These are phyloP conservation scores for Sinocyclocheilus rhinocerous DNA, from an alignment of 2,113 vertebrate genomes.

Conservation along the genomic window DNA sequence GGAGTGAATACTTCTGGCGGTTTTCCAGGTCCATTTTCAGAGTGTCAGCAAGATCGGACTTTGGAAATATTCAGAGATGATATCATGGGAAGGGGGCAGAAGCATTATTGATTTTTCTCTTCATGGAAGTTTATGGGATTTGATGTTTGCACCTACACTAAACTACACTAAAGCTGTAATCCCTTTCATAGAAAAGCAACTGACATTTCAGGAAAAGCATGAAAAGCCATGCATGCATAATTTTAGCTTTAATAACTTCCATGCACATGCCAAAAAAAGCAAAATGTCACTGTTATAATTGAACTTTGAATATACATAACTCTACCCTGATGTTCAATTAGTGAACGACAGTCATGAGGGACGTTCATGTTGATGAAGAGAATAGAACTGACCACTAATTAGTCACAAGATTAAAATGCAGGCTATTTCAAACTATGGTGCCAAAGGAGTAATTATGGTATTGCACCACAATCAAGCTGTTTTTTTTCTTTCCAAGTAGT, in stretches of 20 bases:
- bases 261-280: neutral
- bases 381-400: slow-evolving; percentile 46
- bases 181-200: neutral
- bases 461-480: neutral
- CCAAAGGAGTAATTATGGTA: slow-evolving; percentile 14
- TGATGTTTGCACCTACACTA: neutral
- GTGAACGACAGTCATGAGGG: no score
- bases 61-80: slow-evolving; percentile 11
- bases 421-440: slow-evolving; percentile 18
- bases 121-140: slow-evolving; percentile 2
- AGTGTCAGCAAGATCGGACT: neutral
- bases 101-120: neutral
- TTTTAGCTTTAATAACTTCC: neutral
- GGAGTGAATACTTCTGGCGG: neutral
- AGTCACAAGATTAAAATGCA: slow-evolving; percentile 11
- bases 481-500: neutral
- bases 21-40: slow-evolving; percentile 11
- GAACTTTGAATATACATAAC: neutral
- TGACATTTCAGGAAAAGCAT: neutral
- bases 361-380: slow-evolving; percentile 36
- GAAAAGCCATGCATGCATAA: neutral
- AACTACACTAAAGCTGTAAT: neutral
- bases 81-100: neutral
- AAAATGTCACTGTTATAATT: neutral
- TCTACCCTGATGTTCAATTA: slow-evolving; percentile 38